Evolutionary conservation across 2,888 invertebrate species (phyloP).

Genomic region (Eristalis pertinax): DNA sequence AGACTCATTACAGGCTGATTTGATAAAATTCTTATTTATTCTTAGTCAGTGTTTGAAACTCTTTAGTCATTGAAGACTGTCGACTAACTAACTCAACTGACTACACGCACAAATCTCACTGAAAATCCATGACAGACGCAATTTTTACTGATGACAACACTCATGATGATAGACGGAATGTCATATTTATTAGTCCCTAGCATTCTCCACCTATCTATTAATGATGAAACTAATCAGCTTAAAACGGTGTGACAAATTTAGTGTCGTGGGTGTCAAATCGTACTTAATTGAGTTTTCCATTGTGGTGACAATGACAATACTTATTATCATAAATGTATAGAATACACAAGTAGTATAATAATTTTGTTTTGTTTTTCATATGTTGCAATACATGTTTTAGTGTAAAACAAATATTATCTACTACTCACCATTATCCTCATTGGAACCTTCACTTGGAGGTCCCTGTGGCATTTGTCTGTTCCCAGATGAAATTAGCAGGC

Average conservation of each 20-base stretch:
- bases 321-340: background rate
- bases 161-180: no score
- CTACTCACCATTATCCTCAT: slow-evolving; percentile 76
- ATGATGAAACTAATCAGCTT: background rate
- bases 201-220: no score
- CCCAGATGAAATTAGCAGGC: slow-evolving; percentile 77
- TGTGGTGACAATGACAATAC: background rate
- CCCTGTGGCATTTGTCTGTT: slow-evolving; percentile 79
- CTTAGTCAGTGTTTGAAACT: no score
- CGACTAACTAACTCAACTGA: no score
- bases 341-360: background rate
- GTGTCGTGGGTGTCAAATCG: background rate
- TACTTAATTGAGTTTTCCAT: background rate
- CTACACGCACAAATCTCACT: no score
- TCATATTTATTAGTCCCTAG: no score
- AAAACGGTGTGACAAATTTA: background rate
- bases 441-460: slow-evolving; percentile 80
- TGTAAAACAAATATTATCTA: background rate
- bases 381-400: background rate
- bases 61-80: no score
- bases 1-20: no score
- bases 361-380: background rate
- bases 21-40: no score
- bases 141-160: no score
- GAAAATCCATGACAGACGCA: no score